Evolutionary conservation across 2,113 vertebrate genomes (phyloP), one percentile per base, ranked within the genome.

Genomic region (Laterallus jamaicensis): DNA sequence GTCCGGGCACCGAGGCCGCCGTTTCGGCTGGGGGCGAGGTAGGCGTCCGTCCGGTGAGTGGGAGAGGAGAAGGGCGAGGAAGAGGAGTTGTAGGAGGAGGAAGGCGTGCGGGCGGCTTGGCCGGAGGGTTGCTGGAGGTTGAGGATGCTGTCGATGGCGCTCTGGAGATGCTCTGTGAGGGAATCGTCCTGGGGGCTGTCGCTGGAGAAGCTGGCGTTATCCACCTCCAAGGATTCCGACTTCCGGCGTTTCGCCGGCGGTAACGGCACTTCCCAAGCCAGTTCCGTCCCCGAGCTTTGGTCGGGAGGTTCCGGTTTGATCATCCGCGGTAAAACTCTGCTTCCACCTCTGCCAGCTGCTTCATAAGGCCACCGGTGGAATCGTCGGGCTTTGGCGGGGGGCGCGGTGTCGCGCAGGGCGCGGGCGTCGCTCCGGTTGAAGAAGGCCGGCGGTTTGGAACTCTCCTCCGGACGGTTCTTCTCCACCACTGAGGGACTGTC

Each of bases 91-190:
- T 98, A 98, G 3, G 98, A 97, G 0, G 98, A 97, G 13, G 98
- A 93, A 82, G 59, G 91, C 91, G 87, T 95, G 82, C 5, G 97
- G 94, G 77, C 95, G 64, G 49, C 49, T 22, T 97, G 93, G 79
- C 91, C 37, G 2, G 67, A 31, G 91, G 98, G 98, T 96, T 99
- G 99, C 95, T 99, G 99, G 59, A 99, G 98, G 97, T 99, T 99
- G 8, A 99, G 98, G 97, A 99, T 99, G 98, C 99, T 99, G 98
- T 99, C 99, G 75, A 99, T 99, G 96, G 99, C 99, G 37, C 99
- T 99, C 98, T 99, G 99, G 18, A 99, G 98, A 96, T 99, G 99
- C 90, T 99, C 98, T 4, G 98, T 99, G 47, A 99, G 98, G 1
- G 98, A 97, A 91, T 99, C 99, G 29, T 99, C 99, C 12, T 98